Evolutionary conservation across 2,797 vertebrate species (phyloP).

Genomic region (Carapus acus): DNA sequence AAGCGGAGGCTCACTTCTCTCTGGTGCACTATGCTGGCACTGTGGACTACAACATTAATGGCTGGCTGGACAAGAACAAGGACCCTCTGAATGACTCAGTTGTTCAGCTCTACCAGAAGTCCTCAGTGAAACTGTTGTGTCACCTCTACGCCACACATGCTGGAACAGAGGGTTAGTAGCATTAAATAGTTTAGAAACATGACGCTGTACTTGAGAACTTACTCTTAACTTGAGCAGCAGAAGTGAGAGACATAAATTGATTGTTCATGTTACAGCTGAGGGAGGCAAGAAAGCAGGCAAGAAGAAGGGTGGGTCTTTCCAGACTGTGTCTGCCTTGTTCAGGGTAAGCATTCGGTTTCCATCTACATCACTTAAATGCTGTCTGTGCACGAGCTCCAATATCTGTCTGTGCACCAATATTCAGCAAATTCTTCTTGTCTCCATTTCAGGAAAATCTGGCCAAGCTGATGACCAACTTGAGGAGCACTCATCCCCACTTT

Average conservation of each 20-base stretch:
- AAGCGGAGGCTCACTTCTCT: slow-evolving; percentile 81
- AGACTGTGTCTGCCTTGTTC: slow-evolving; percentile 86
- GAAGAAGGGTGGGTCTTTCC: slow-evolving; percentile 87
- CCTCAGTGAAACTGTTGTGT: slow-evolving; percentile 76
- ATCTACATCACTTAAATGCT: not conserved
- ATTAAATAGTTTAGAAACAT: not conserved
- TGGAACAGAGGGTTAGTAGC: slow-evolving; percentile 59
- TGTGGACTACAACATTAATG: slow-evolving; percentile 80
- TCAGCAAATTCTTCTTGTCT: not conserved
- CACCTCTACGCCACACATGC: slow-evolving; percentile 69
- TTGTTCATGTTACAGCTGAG: slow-evolving; percentile 30
- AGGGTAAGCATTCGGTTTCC: slow-evolving; percentile 63
- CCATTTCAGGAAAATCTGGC: slow-evolving; percentile 80
- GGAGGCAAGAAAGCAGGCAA: slow-evolving; percentile 76
- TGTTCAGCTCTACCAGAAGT: slow-evolving; percentile 82
- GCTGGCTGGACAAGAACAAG: slow-evolving; percentile 87
- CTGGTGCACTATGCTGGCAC: slow-evolving; percentile 82
- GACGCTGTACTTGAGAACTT: not conserved
- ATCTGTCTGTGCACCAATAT: not conserved
- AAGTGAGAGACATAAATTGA: slow-evolving; percentile 15
- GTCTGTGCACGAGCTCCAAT: not conserved
- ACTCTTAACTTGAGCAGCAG: slow-evolving; percentile 49
- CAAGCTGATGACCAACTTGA: slow-evolving; percentile 83
- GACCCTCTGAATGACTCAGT: slow-evolving; percentile 83
- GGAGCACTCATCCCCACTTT: slow-evolving; percentile 84